Conservation (phyloP, 2,888 invertebrate species). For the Digitonthophagus gazella region DNA sequence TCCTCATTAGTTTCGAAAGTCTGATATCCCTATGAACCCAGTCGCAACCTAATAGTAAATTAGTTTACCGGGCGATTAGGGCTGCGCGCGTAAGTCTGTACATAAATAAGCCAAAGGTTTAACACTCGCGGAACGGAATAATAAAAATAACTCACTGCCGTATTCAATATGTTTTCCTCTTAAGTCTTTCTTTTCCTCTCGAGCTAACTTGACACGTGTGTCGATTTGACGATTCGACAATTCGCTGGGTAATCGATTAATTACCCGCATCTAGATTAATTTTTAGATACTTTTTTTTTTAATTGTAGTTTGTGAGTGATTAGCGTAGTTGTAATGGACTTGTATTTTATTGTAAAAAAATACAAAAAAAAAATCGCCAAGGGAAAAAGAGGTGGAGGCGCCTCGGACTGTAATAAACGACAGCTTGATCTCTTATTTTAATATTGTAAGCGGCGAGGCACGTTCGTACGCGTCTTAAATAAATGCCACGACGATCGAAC, state of each 20-base stretch:
- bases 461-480: background rate
- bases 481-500: too few relatives aligned
- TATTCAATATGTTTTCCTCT: background rate
- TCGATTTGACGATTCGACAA: background rate
- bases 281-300: background rate
- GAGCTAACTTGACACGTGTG: background rate
- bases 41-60: too few relatives aligned
- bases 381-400: slow-evolving; percentile 5
- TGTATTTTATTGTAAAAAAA: background rate
- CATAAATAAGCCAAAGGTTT: slow-evolving; percentile 12
- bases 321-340: slow-evolving; percentile 12
- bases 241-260: background rate
- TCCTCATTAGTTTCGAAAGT: background rate
- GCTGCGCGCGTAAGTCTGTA: background rate
- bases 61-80: background rate
- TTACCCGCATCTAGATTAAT: background rate
- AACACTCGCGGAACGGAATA: slow-evolving; percentile 8
- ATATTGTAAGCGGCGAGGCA: slow-evolving; percentile 2
- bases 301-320: slow-evolving; percentile 7
- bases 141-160: slow-evolving; percentile 14
- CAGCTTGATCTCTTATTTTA: slow-evolving; percentile 34
- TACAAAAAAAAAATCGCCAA: slow-evolving; percentile 1
- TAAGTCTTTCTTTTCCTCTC: background rate
- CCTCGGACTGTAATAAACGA: slow-evolving; percentile 31
- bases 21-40: background rate